These are phyloP conservation scores for Thermophis baileyi DNA, from an alignment of 2,113 vertebrate species.

Conservation along the genomic window DNA sequence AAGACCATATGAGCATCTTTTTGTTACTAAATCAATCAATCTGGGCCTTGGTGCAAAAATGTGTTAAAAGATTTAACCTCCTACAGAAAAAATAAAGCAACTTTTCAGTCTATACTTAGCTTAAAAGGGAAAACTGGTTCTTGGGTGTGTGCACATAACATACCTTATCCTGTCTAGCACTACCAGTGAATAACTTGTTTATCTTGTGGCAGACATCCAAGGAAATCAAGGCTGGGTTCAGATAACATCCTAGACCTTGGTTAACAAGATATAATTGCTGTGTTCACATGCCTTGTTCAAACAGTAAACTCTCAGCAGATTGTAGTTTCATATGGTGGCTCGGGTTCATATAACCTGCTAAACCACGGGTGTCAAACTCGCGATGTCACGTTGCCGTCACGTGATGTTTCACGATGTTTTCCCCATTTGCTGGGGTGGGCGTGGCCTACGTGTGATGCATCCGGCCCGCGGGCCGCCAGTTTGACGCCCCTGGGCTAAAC, in stretches of 20 bases:
- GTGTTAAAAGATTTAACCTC: background rate
- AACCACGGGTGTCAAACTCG: too few species aligned
- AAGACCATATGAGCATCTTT: background rate
- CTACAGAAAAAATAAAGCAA: background rate
- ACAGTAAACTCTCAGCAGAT: background rate
- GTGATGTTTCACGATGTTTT: too few species aligned
- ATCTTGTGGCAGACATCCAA: background rate
- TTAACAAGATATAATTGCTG: background rate
- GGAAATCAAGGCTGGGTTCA: background rate
- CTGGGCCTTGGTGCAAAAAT: too few species aligned
- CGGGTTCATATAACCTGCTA: background rate
- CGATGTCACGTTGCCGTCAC: accelerated
- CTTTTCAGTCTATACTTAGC: background rate
- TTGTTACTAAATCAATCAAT: background rate
- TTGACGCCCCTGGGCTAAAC: background rate
- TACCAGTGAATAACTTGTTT: background rate
- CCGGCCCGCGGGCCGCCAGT: too few species aligned
- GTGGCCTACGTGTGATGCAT: too few species aligned
- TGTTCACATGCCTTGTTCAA: background rate
- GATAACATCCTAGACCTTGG: background rate
- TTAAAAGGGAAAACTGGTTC: background rate
- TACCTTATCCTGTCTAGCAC: background rate
- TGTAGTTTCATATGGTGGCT: background rate
- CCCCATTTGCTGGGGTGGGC: too few species aligned
- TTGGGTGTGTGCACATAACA: background rate